These are phyloP conservation scores for Heliocidaris erythrogramma DNA, from an alignment of 35 echinoderm and acorn worm species.

Conservation along the genomic window DNA sequence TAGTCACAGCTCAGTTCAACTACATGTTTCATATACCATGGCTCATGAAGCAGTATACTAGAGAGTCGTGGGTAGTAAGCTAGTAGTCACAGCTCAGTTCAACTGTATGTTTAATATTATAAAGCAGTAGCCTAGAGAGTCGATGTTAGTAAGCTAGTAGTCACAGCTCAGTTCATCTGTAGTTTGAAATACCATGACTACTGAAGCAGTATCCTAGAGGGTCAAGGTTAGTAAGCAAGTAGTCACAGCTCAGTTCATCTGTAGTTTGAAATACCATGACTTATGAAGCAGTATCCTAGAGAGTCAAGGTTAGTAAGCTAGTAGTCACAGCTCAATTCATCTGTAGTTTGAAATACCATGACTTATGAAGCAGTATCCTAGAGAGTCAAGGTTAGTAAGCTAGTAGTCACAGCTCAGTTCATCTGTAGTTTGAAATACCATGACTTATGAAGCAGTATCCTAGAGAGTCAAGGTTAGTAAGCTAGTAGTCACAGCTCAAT, in stretches of 20 bases:
- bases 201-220: constrained; percentile 75
- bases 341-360: constrained; percentile 89
- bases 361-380: constrained; percentile 82
- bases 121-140: too few species aligned
- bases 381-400: constrained; percentile 64
- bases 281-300: constrained; percentile 78
- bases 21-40: constrained; percentile 86
- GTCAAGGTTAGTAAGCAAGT: constrained; percentile 79
- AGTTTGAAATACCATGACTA: constrained; percentile 88
- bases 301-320: constrained; percentile 70
- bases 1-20: constrained; percentile 75
- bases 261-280: constrained; percentile 87
- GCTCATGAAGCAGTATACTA: constrained; percentile 81
- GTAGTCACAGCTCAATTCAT: constrained; percentile 84
- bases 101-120: constrained; percentile 58
- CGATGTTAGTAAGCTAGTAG: constrained; percentile 82
- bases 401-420: constrained; percentile 67
- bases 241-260: constrained; percentile 84
- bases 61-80: constrained; percentile 62
- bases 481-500: constrained; percentile 64
- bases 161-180: constrained; percentile 83
- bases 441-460: constrained; percentile 87
- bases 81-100: background rate
- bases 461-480: constrained; percentile 67
- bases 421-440: constrained; percentile 88